phyloP scores from a whole-genome alignment of 2,797 vertebrate species.

The Astyanax mexicanus region DNA sequence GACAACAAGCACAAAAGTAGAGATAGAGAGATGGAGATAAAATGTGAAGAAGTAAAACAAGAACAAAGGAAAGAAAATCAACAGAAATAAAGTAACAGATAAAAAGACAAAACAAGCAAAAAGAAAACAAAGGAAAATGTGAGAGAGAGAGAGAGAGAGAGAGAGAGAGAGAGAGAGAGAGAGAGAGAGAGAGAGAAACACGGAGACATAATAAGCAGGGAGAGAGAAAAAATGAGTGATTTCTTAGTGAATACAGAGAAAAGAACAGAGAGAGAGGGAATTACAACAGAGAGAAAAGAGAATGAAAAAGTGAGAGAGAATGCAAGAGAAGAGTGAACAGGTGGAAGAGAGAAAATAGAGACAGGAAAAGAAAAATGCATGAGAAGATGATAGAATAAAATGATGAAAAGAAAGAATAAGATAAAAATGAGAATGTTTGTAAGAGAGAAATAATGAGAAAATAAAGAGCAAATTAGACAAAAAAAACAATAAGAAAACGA shows the following conservation, averaged over 20 bases:
- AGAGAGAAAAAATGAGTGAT: constrained; percentile 24
- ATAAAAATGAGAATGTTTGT: too few species aligned
- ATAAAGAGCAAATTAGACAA: too few species aligned
- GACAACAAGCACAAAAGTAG: too few species aligned
- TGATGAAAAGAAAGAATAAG: too few species aligned
- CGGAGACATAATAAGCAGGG: not conserved
- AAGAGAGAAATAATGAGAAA: too few species aligned
- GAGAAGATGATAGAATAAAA: not conserved
- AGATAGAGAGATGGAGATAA: too few species aligned
- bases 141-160: constrained; percentile 20
- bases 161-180: constrained; percentile 20
- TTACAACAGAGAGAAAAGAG: too few species aligned
- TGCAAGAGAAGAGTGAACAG: too few species aligned
- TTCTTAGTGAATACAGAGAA: too few species aligned
- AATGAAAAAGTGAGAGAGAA: too few species aligned
- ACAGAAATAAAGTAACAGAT: too few species aligned
- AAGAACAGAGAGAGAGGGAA: constrained; percentile 22
- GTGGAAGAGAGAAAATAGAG: constrained; percentile 52
- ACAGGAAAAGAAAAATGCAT: constrained; percentile 54
- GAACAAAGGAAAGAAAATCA: constrained; percentile 20
- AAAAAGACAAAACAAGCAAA: not conserved
- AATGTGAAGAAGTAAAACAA: not conserved
- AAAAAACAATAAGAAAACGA: too few species aligned
- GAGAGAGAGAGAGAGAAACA: not conserved
- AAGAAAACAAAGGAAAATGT: constrained; percentile 33